Base-by-base conservation (phyloP, 2,888 invertebrate genomes). In the Phasia obesa region DNA sequence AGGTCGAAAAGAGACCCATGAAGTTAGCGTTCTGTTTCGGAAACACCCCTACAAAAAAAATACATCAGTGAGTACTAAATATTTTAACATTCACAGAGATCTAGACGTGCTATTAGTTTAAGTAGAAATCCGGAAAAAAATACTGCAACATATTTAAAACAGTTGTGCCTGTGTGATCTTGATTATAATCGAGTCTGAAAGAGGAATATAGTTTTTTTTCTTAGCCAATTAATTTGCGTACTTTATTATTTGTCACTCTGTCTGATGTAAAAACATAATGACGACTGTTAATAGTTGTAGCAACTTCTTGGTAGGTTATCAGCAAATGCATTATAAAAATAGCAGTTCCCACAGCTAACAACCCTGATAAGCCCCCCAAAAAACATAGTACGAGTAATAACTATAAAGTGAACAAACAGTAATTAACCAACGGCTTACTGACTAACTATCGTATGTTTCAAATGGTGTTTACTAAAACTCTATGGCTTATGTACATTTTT, bases 331-430 rank as follows among this genome's bases (percentile, higher is more conserved):
- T 25, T 67, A 69, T 69, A 44, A 51, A 74, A 74, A 83, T 74
- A 79, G 21, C 67, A 79, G 83, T 79, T 83, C 83, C 78, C 82
- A 83, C 78, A 83, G 65, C 59, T 71, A 79, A 83, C 67, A 60
- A 79, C 47, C 53, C 55, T 67, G 70, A 83, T 83, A 83, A 79
- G 55, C 35, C 44, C 31, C 27, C 11, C 13, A 23, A 25, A 57
- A 57, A 27, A 31, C 59, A 11, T 35, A 35, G 6, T 4, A 27
- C 4, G 4, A 51, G 19, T 60, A 65, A 74, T 19, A 75, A 67
- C 35, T 27, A 53, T 51, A 21, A 44, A 70, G 15, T 35, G 19
- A 35, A 35, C 19, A 44, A 78, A 60, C 31, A 57, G 17, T 59
- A 75, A 80, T 73, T 77, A 42, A 84, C 42, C 60, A 69, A 75